Conservation (phyloP, 2,888 invertebrate genomes). For the Geophilus truncorum region DNA sequence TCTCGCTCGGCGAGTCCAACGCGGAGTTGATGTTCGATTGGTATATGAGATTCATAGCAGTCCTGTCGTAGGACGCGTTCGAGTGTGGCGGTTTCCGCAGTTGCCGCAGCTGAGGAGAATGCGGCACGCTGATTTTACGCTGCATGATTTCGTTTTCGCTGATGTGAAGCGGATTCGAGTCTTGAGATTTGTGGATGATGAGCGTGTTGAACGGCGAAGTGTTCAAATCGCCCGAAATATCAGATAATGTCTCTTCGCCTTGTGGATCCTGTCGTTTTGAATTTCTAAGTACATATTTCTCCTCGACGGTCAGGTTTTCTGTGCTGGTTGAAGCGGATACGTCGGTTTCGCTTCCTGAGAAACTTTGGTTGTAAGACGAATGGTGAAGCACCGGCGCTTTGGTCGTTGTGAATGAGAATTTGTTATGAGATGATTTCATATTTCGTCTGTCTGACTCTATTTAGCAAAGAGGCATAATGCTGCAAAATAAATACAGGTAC, state of each 20-base stretch:
- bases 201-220: constrained; percentile 30
- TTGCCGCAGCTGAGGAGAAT: not conserved
- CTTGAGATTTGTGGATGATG: constrained; percentile 25
- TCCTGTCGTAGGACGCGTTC: not conserved
- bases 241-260: constrained; percentile 67
- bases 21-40: not conserved
- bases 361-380: constrained; percentile 40
- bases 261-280: constrained; percentile 84
- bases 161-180: constrained; percentile 29
- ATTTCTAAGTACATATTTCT: constrained; percentile 70
- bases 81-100: too few species aligned
- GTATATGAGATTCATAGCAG: not conserved
- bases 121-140: constrained; percentile 25
- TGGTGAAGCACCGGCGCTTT: not conserved
- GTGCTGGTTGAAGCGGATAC: constrained; percentile 71
- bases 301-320: constrained; percentile 80
- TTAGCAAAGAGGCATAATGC: not conserved
- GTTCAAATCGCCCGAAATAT: constrained; percentile 27
- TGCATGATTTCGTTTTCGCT: constrained; percentile 32
- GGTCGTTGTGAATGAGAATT: not conserved
- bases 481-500: not conserved
- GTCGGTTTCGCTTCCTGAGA: constrained; percentile 84
- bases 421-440: not conserved
- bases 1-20: constrained; percentile 62
- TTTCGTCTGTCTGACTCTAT: not conserved